Conservation (phyloP, 2,113 vertebrate genomes). For the Trogon surrucura region DNA sequence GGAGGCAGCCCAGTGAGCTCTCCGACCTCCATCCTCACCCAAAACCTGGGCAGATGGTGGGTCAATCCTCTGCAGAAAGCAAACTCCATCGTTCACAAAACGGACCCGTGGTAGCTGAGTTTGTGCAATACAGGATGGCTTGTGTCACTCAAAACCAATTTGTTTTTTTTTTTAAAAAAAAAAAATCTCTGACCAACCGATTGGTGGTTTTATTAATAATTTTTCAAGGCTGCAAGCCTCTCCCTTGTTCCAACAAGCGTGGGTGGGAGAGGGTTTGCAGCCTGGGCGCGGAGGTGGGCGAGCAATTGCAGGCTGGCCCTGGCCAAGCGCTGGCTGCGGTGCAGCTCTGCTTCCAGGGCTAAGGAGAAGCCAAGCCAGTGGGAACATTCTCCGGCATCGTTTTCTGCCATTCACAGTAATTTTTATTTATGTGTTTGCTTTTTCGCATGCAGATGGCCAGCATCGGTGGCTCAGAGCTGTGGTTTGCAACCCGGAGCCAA, state of each 20-base stretch:
- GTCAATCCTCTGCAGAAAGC: neutral
- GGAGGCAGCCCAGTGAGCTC: neutral
- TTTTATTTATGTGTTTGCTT: slow-evolving; percentile 6
- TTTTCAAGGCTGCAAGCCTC: neutral
- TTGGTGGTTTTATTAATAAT: neutral
- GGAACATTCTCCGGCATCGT: neutral
- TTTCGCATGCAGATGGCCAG: neutral
- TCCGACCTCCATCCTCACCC: neutral
- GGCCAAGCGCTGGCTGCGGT: neutral
- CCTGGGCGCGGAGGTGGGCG: neutral
- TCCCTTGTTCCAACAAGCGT: neutral
- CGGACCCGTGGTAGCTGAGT: fast-evolving
- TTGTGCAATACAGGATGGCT: neutral
- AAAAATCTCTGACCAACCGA: neutral
- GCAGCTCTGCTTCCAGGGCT: slow-evolving; percentile 4
- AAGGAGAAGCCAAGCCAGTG: slow-evolving; percentile 34
- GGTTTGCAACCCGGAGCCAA: slow-evolving; percentile 28
- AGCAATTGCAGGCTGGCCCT: neutral
- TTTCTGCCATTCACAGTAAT: neutral
- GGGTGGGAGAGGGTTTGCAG: slow-evolving; percentile 36
- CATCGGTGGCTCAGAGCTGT: neutral
- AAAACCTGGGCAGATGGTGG: fast-evolving
- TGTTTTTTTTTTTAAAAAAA: neutral
- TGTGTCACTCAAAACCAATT: neutral
- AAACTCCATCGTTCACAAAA: neutral